Base-by-base conservation (phyloP, 2,888 invertebrate genomes). In the Elmis aenea region DNA sequence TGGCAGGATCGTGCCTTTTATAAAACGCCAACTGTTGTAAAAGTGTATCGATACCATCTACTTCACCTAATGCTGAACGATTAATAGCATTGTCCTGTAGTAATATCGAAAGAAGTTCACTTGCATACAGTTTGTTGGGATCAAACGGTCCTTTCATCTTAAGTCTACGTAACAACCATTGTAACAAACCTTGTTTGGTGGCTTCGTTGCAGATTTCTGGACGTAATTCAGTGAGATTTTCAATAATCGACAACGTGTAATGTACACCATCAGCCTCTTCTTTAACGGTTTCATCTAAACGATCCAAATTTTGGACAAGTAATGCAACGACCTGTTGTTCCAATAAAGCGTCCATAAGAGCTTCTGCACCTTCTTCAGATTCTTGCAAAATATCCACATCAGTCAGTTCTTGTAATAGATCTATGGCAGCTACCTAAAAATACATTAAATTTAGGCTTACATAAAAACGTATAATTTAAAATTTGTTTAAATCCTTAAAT, bases 241-340 rank as follows among this genome's bases (percentile, higher is more conserved):
- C 99, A 55, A 99, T 62, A 63, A 86, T 88, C 78, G 64, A 60
- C 51, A 94, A 71, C 2, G 93, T 90, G 61, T 97, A 93, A 66
- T 95, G 93, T 1, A 99, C 92, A 3, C 96, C 97, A 65, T 96
- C 95, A 20, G 87, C 76, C 70, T 97, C 97, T 65, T 96, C 95
- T 55, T 91, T 90, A 2, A 92, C 81, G 32, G 74, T 76, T 65
- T 99, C 99, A 67, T 97, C 95, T 2, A 99, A 76, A 25, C 96
- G 75, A 27, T 92, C 88, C 33, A 99, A 70, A 70, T 95, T 96
- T 69, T 95, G 93, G 2, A 97, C 86, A 3, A 99, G 68, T 33
- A 93, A 69, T 0, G 94, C 87, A 27, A 93, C 83, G 8, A 91
- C 81, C 69, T 97, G 94, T 29, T 91, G 90, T 33, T 89, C 88